Base-by-base conservation (phyloP, 2,113 vertebrate species). In the Leptobrachium leishanense region DNA sequence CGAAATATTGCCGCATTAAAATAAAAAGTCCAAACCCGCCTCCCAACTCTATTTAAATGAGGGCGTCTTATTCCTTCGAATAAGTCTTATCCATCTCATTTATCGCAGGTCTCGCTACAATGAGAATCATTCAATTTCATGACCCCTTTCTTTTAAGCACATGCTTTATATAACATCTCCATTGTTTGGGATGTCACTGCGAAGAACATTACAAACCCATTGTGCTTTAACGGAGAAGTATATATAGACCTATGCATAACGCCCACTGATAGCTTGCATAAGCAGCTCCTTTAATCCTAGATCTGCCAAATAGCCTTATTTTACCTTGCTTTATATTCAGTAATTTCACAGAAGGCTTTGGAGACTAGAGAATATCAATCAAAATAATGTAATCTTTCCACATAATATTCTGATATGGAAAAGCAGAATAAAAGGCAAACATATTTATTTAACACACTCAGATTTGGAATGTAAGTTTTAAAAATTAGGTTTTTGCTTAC, bases 51-150 rank as follows among this genome's bases (percentile, higher is more conserved):
- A 50, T 81, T 74, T 81, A 74, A 74, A 81, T 81, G 78, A 81
- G 78, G 20, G 43, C 72, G 71, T 57, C 71, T 81, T 12, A 20
- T 72, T 55, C 71, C 73, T 68, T 81, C 72, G 41, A 42, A 74
- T 81, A 81, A 74, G 73, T 81, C 78, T 68, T 81, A n/a, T 68
- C 73, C 72, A 74, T 74, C 72, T 81, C 71, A 81, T 81, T 81
- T 81, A 81, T 74, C 78, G 55, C 46, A 50, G 68, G 55, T 79
- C 31, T 43, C 41, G 55, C 64, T 50, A 13, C 44, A 43, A 44
- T 41, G 59, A 10, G 43, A 74, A 68, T 59, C 50, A 74, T 81
- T 74, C 68, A 12, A 74, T 81, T 74, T 74, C 65, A 74, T 74
- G 54, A 50, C n/a, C 64, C 43, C 68, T 70, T 15, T 73, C 72